Evolutionary conservation across 2,797 vertebrate genomes (phyloP), one percentile per base, ranked within the genome.

Genomic region (Notolepis coatsorum): DNA sequence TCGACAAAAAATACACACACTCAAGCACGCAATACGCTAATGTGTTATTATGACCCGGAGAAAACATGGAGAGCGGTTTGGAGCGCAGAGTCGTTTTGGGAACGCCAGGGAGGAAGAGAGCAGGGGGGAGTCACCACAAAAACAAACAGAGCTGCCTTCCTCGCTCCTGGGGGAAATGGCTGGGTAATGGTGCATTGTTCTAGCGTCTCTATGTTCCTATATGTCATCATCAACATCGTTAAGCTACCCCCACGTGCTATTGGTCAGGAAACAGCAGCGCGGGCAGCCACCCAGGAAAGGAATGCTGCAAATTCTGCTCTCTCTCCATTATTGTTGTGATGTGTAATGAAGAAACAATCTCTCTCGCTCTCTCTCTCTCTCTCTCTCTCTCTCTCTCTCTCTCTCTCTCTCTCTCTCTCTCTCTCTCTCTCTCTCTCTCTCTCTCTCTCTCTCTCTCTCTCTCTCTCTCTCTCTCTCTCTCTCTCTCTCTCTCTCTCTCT

Each of bases 141-240:
- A 54, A 73, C 31, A 65, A 80, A 73, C 65, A 57, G 13, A 51
- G 41, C 43, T 33, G 42, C 66, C 51, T 80, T 69, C 45, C 52
- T 33, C 4, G 27, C 20, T 61, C 42, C 38, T 23, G 31, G 48
- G 37, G 30, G 45, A 55, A 18, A 39, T 21, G 41, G 13, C 35
- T n/a, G n/a, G n/a, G 31, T 56, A 56, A 52, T 56, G 23, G 38
- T 56, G 31, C 12, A 2, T 63, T 71, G 48, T 30, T 65, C 30
- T 57, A 6, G 54, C 60, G 15, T 17, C n/a, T 42, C 13, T 27
- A 7, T 15, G 23, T 24, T n/a, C 20, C 4, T 41, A 4, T 41
- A 4, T 47, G 35, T 10, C 45, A 12, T 68, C 43, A 51, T 37
- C 61, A 31, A 9, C n/a, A n/a, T n/a, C 28, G 12, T 8, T 25